Evolutionary conservation across 2,113 vertebrate species (phyloP), one percentile per base, ranked within the genome.

Genomic region (Podarcis cretensis): DNA sequence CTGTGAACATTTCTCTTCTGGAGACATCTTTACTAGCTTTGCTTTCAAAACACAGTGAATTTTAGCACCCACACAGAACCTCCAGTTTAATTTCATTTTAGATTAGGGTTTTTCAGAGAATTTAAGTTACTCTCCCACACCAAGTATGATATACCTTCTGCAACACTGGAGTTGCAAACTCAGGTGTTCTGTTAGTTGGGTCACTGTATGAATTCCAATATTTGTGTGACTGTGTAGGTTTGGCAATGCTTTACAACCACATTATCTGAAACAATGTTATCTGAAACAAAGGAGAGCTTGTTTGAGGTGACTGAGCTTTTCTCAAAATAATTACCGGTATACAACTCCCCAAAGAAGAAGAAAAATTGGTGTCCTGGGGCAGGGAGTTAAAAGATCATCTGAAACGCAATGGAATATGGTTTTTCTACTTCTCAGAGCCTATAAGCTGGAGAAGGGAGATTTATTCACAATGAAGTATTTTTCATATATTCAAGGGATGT

Each of bases 401-500:
- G 0, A 92, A 93, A 14, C 25, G n/a, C 32, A 10, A 30, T 74
- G 48, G 77, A 69, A 86, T 77, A 63, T 73, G 2, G 13, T 40
- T 14, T 57, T 1, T 25, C 21, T 93, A 43, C 74, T 1, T 71
- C 32, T 48, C 83, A 81, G 89, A 78, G 82, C 57, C 80, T 91
- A 81, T 77, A 69, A 71, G 48, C 25, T 63, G 84, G 73, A 48
- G 12, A 63, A 35, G 89, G 84, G 21, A 21, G 89, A 69, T 10
- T 88, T 59, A 81, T 92, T 91, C 90, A 69, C 23, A 71, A 93
- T 91, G 80, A 95, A 48, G 0, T 0, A 66, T 89, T 95, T 79
- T 84, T 94, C 65, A 59, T 73, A 14, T 68, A 81, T 89, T 54
- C 57, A 80, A 37, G 91, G 66, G 75, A 79, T 88, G 88, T 88